These are phyloP conservation scores for Ictalurus punctatus DNA, from an alignment of 2,113 vertebrate species.

Conservation along the genomic window DNA sequence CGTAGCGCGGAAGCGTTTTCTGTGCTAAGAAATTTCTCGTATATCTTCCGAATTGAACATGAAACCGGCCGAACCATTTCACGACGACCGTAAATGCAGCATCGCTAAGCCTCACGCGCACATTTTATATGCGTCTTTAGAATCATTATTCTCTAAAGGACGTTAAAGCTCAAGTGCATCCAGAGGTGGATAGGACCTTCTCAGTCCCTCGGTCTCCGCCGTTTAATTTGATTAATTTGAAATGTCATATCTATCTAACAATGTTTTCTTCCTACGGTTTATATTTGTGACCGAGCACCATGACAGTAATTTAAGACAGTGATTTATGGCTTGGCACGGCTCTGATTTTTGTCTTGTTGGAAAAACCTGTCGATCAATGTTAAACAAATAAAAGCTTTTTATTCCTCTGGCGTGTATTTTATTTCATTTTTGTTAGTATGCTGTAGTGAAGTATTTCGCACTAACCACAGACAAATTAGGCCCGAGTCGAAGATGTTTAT, in stretches of 20 bases:
- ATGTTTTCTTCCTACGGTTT: constrained; percentile 45
- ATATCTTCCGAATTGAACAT: constrained; percentile 5
- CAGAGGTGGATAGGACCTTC: not conserved
- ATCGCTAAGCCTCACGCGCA: constrained; percentile 47
- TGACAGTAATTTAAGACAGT: constrained; percentile 64
- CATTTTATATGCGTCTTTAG: constrained; percentile 19
- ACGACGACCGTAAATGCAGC: constrained; percentile 49
- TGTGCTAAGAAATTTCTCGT: not conserved
- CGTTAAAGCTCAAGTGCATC: constrained; percentile 29
- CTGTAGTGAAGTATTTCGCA: constrained; percentile 36
- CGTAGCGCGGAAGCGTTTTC: constrained; percentile 4
- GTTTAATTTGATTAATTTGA: constrained; percentile 51
- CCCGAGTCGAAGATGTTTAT: not conserved
- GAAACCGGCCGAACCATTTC: constrained; percentile 41
- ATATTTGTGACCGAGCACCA: constrained; percentile 53
- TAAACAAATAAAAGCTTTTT: constrained; percentile 71
- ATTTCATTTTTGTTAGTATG: constrained; percentile 50
- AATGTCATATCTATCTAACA: constrained; percentile 50
- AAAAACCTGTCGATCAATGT: constrained; percentile 67
- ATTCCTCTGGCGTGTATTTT: constrained; percentile 53
- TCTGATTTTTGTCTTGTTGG: constrained; percentile 62
- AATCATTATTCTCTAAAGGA: constrained; percentile 6
- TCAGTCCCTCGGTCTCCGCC: constrained; percentile 42
- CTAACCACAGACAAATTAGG: not conserved
- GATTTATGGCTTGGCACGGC: constrained; percentile 64